A percentile compares a stretch with the other conserved stretches of the same genome.
phyloP scores from a whole-genome alignment of 1,140 invertebrate species.

The Lamellibrachia luymesi region DNA sequence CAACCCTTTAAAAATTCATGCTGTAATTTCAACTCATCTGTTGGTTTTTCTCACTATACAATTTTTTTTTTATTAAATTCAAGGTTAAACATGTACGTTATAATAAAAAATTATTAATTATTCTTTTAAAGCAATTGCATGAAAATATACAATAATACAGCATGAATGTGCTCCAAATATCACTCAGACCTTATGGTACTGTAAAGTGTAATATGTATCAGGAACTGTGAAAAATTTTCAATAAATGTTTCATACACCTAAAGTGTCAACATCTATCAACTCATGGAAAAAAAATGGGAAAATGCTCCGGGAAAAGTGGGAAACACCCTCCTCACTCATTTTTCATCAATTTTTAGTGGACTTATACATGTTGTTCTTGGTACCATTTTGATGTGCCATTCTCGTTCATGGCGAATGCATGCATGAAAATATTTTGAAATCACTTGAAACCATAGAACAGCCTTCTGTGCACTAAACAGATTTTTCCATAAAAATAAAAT shows the following conservation, averaged over 20 bases:
- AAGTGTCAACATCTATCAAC: too few species aligned
- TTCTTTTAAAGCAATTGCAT: not conserved
- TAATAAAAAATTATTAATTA: not conserved
- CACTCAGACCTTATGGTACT: not conserved
- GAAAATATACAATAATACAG: not conserved
- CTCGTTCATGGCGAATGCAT: too few species aligned
- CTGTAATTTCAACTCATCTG: not conserved
- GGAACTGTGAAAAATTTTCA: not conserved
- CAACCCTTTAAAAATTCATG: not conserved
- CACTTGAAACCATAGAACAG: too few species aligned
- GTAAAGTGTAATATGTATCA: not conserved
- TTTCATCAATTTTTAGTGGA: too few species aligned
- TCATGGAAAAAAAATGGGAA: too few species aligned
- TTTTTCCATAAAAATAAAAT: too few species aligned
- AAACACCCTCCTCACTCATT: too few species aligned
- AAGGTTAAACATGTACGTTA: not conserved
- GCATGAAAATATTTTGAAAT: too few species aligned
- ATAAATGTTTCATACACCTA: not conserved
- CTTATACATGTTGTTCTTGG: too few species aligned
- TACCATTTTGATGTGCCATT: too few species aligned
- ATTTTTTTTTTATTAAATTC: not conserved
- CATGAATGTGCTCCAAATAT: not conserved
- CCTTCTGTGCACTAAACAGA: too few species aligned
- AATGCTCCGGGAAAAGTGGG: too few species aligned
- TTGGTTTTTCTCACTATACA: not conserved